Evolutionary conservation across 2,888 invertebrate genomes (phyloP), one percentile per base, ranked within the genome.

Genomic region (Myopa testacea): DNA sequence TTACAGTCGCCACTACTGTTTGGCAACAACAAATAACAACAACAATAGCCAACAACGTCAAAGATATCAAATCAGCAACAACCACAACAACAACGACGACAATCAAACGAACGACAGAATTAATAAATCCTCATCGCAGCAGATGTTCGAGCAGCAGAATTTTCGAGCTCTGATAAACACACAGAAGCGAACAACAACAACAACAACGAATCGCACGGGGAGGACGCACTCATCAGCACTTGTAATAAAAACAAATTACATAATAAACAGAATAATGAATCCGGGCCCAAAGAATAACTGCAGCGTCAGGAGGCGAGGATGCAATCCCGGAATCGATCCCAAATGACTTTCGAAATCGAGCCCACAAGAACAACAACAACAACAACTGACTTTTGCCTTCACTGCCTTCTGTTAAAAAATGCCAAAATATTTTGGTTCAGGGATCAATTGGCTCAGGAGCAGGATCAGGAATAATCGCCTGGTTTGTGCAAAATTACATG

Each of bases 241-340:
- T 75, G 75, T 69, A 69, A 69, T 75, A 69, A 60, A 58, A 69
- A 40, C 75, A 68, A 75, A 75, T 75, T 75, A 75, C 75, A 60
- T 68, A 68, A 75, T 75, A 68, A 75, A 75, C 68, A 45, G 58
- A 58, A 69, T 75, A 58, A 75, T 69, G 68, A 75, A 75, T 69
- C 69, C 68, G 45, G 38, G 38, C 55, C 10, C 38, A 38, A 65
- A 38, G 14, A 55, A 6, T 6, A 45, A 10, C 7, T 8, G n/a
- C 38, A 14, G 38, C 4, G 12, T 38, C 62, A 26, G 58, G 58
- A 62, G 26, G 38, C 38, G 34, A 65, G 38, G 65, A 38, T 65
- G 37, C 34, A 62, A 4, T 34, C 3, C 10, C 34, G 5, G 70
- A 52, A 70, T 37, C 26, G 55, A 69, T 52, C 19, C 69, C 16